These are phyloP conservation scores for Rhinoderma darwinii DNA, from an alignment of 2,113 vertebrate genomes.

Conservation along the genomic window DNA sequence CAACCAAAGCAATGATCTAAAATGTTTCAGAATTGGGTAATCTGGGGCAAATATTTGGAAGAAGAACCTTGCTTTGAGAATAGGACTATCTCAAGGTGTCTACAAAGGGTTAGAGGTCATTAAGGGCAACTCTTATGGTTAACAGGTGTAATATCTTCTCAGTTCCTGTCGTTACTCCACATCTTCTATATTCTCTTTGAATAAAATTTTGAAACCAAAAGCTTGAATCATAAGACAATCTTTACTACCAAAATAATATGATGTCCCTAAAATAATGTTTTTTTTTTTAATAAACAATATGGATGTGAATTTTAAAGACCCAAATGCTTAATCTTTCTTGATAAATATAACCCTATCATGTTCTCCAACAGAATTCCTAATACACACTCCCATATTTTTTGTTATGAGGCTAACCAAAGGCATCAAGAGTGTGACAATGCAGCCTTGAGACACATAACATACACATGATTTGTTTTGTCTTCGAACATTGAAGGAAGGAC, in stretches of 20 bases:
- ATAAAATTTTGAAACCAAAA: neutral
- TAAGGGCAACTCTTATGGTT: constrained; percentile 22
- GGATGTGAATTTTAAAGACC: neutral
- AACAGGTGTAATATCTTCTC: neutral
- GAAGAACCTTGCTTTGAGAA: neutral
- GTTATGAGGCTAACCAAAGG: neutral
- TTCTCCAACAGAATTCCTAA: neutral
- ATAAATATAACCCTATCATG: neutral
- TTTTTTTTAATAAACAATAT: neutral
- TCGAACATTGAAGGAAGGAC: constrained; percentile 33
- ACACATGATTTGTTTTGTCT: constrained; percentile 50
- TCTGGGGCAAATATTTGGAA: neutral
- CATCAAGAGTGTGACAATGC: neutral
- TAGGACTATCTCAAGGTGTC: neutral
- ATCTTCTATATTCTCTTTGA: neutral
- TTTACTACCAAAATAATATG: neutral
- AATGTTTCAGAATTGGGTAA: neutral
- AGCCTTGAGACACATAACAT: neutral
- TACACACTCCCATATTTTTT: neutral
- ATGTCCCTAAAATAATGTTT: neutral
- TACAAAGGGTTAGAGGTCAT: constrained; percentile 37
- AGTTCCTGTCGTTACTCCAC: too few relatives aligned
- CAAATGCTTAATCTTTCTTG: neutral
- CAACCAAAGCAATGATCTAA: neutral
- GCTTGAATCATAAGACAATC: neutral